Base-by-base conservation (phyloP, 2,797 vertebrate genomes). In the Pelobates cultripes region DNA sequence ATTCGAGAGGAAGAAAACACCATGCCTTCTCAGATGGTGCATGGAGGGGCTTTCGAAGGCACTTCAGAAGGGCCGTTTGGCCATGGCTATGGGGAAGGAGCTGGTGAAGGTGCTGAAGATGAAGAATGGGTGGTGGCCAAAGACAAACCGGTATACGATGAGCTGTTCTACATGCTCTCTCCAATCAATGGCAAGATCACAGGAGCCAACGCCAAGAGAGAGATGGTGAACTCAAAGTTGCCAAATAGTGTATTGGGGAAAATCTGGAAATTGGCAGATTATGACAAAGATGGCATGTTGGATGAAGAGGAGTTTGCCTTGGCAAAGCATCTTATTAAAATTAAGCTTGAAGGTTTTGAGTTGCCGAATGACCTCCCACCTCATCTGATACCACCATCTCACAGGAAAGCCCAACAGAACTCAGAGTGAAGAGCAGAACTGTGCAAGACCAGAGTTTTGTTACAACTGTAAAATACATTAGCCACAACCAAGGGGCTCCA, bases 181-280 rank as follows among this genome's bases (percentile, higher is more conserved):
- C 97, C 98, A 3, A n/a, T 99, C 89, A 98, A 99, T 0, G 98
- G 98, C 73, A 98, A 97, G 91, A 95, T 99, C 89, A 95, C 95
- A 0, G 98, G 98, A 0, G 94, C 95, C 89, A 99, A 95, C 0
- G 97, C 98, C 84, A 99, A 98, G 91, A 98, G 95, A 86, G 98
- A 99, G 91, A 98, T 99, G 97, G 95, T 97, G 90, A 97, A 93
- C 90, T 99, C 97, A 13, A 97, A 95, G 80, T 93, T 99, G 84
- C 98, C 98, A 87, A 99, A 98, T 86, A 96, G 95, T 0, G 97
- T 99, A 67, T 91, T 99, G 69, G 98, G 98, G 61, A 99, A 98
- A 93, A 98, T 99, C 93, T 99, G 98, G 97, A 99, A 98, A 88
- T 93, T 99, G 87, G 93, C 97, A 0, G 98, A 99, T 93, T 96